phyloP scores from a whole-genome alignment of 2,797 vertebrate genomes.

The Rallus crepitans region DNA sequence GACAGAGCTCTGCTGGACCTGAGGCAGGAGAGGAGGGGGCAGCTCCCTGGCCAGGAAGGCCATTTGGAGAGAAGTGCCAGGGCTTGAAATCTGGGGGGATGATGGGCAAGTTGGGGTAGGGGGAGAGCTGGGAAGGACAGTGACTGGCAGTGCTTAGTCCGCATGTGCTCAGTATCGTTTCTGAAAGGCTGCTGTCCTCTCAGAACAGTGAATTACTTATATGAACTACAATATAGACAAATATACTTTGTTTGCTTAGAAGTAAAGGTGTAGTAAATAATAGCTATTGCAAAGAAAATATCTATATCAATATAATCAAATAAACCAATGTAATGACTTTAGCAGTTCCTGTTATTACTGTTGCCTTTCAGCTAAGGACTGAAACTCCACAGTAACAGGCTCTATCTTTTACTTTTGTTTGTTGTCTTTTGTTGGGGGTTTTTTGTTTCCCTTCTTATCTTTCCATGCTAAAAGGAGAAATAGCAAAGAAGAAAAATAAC shows the following conservation, averaged over 20 bases:
- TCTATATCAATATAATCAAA: too few species aligned
- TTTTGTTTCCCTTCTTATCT: not conserved
- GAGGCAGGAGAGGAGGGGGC: not conserved
- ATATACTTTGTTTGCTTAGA: not conserved
- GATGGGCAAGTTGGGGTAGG: not conserved
- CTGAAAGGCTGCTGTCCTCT: not conserved
- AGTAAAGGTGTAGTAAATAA: not conserved
- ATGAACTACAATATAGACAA: too few species aligned
- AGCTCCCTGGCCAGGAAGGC: not conserved
- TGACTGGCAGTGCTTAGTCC: too few species aligned
- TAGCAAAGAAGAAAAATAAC: not conserved
- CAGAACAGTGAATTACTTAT: not conserved
- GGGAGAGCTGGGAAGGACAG: not conserved
- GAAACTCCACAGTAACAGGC: not conserved
- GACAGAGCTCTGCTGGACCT: not conserved
- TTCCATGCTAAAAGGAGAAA: not conserved
- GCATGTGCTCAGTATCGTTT: fast-evolving
- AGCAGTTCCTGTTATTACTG: not conserved
- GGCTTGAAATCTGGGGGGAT: not conserved
- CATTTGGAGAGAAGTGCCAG: not conserved
- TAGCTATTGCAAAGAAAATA: not conserved
- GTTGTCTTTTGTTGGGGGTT: not conserved
- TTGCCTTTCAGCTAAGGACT: not conserved
- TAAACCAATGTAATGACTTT: not conserved
- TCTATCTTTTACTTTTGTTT: not conserved